Evolutionary conservation across 2,888 invertebrate species (phyloP).

Genomic region (Caenorhabditis virilis): DNA sequence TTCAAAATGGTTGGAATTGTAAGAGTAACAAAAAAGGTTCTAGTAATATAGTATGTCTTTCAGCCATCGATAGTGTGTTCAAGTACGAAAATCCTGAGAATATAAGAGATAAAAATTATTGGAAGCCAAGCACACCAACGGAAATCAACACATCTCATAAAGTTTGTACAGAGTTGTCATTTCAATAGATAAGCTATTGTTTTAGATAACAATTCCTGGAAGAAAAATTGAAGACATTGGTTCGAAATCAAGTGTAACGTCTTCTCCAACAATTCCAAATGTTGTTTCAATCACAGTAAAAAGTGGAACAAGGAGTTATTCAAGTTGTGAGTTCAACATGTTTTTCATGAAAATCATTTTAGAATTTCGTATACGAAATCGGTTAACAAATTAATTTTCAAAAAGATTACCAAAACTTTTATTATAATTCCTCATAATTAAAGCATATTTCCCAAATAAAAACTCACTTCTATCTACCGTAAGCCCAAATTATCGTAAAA

Average conservation of each 20-base stretch:
- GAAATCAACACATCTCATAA: too few relatives aligned
- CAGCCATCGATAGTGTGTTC: conserved; percentile 32
- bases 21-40: conserved; percentile 1
- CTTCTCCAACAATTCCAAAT: conserved; percentile 13
- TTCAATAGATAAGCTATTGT: too few relatives aligned
- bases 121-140: conserved; percentile 25
- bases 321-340: conserved; percentile 41
- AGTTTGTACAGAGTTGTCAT: too few relatives aligned
- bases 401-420: too few relatives aligned
- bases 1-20: conserved; percentile 23
- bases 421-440: too few relatives aligned
- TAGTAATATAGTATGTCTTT: conserved; percentile 7
- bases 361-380: too few relatives aligned
- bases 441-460: too few relatives aligned
- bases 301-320: conserved; percentile 21
- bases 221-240: conserved; percentile 36
- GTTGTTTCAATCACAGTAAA: conserved; percentile 39
- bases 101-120: conserved; percentile 5
- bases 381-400: too few relatives aligned
- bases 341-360: too few relatives aligned
- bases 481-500: too few relatives aligned
- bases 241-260: conserved; percentile 23
- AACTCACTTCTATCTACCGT: too few relatives aligned
- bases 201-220: conserved; percentile 21
- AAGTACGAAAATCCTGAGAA: conserved; percentile 25